Percentiles rank a stretch among this genome's conserved stretches.
Conservation (phyloP, 2,113 vertebrate species). For the Pyrgilauda ruficollis region DNA sequence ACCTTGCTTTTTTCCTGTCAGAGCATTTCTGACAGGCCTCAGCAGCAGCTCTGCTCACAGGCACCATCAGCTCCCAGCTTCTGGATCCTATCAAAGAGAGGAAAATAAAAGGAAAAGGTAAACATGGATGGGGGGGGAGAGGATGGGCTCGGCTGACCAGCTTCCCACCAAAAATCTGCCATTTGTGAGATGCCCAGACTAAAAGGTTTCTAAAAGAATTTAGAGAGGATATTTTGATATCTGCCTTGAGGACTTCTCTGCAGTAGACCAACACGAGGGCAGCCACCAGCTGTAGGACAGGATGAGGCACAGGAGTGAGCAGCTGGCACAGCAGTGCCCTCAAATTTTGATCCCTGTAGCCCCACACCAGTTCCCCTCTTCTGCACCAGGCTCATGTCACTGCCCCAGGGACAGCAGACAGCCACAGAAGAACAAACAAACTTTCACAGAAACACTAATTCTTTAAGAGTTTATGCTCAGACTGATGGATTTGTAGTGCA, state of each 20-base stretch:
- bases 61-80: neutral
- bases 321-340: neutral
- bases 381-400: neutral
- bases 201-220: neutral
- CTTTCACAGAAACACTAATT: neutral
- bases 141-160: neutral
- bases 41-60: neutral
- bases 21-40: neutral
- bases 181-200: neutral
- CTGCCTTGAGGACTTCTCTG: neutral
- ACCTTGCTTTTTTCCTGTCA: neutral
- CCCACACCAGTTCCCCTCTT: neutral
- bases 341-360: accelerated
- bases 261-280: accelerated
- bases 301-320: neutral
- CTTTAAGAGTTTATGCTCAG: neutral
- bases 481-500: neutral
- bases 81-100: neutral
- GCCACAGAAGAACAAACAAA: neutral
- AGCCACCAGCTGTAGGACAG: neutral
- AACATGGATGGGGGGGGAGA: neutral
- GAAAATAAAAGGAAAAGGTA: neutral
- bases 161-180: neutral
- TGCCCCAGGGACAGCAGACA: neutral
- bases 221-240: neutral